A percentile compares a stretch with the other conserved stretches of the same genome.
Evolutionary conservation across 2,888 invertebrate genomes (phyloP).

Genomic region (Acheta domesticus): DNA sequence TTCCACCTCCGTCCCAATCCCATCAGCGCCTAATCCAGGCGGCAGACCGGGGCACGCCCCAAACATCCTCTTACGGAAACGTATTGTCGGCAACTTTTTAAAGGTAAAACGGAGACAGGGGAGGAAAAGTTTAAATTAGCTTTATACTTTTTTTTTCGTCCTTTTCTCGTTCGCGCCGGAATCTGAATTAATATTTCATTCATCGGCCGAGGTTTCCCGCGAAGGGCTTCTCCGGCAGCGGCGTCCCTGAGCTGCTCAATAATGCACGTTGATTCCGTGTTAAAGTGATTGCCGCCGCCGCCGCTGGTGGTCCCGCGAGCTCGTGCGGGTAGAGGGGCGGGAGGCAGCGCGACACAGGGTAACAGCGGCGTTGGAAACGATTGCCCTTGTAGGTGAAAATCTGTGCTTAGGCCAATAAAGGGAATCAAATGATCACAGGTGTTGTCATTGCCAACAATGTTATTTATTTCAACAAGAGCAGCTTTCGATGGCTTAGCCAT

Average conservation of each 20-base stretch:
- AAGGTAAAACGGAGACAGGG: conserved; percentile 7
- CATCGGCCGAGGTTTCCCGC: conserved; percentile 9
- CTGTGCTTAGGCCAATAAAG: no score
- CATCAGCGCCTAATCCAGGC: background rate
- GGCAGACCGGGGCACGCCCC: background rate
- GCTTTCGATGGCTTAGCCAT: no score
- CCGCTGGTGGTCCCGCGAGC: background rate
- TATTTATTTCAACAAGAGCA: no score
- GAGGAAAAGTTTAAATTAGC: conserved; percentile 11
- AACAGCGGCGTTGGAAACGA: no score
- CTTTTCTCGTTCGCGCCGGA: background rate
- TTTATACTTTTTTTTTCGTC: background rate
- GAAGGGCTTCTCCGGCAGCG: background rate
- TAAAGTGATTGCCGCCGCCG: conserved; percentile 18
- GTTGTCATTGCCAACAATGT: no score
- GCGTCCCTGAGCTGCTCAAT: background rate
- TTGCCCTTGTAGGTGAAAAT: no score
- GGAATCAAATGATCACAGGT: no score
- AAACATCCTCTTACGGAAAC: background rate
- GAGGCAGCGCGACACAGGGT: no score
- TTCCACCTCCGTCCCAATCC: background rate
- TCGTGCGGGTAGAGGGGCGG: no score
- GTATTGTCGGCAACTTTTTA: conserved; percentile 18
- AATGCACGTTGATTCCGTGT: conserved; percentile 18
- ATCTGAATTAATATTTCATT: conserved; percentile 18